These are phyloP conservation scores for Mactromeris polynyma DNA, from an alignment of 2,888 invertebrate species.

Conservation along the genomic window DNA sequence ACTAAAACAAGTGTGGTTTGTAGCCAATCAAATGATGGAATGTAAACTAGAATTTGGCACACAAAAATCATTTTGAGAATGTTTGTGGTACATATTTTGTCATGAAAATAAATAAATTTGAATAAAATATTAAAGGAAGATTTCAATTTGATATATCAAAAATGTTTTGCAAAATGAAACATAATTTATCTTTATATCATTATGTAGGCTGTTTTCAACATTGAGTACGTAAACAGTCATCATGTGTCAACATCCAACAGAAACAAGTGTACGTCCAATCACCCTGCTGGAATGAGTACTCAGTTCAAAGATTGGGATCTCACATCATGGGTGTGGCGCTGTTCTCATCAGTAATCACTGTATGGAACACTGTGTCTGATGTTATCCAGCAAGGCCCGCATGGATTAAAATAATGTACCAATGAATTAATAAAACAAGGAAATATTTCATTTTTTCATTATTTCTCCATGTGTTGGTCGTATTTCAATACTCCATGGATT, in stretches of 20 bases:
- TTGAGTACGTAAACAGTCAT: conserved; percentile 72
- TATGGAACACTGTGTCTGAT: neutral
- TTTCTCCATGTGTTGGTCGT: too few relatives aligned
- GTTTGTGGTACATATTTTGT: too few relatives aligned
- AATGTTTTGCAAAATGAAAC: neutral
- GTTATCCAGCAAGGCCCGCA: neutral
- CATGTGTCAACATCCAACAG: conserved; percentile 40
- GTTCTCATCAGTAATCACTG: conserved; percentile 32
- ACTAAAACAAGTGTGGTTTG: too few relatives aligned
- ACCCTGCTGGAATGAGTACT: conserved; percentile 51
- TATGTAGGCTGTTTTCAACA: conserved; percentile 75
- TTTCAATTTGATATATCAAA: neutral
- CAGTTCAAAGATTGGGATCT: conserved; percentile 56
- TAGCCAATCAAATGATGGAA: too few relatives aligned
- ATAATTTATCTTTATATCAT: neutral
- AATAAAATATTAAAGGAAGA: too few relatives aligned
- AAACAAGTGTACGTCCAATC: conserved; percentile 42
- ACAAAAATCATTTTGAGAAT: too few relatives aligned
- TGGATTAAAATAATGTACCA: neutral
- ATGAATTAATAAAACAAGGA: too few relatives aligned
- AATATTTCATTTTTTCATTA: too few relatives aligned
- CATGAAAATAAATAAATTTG: too few relatives aligned
- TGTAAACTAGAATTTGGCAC: too few relatives aligned
- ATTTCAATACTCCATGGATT: too few relatives aligned
- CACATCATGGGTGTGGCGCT: conserved; percentile 43